phyloP scores from a whole-genome alignment of 2,888 invertebrate species.

The Phalangium opilio region DNA sequence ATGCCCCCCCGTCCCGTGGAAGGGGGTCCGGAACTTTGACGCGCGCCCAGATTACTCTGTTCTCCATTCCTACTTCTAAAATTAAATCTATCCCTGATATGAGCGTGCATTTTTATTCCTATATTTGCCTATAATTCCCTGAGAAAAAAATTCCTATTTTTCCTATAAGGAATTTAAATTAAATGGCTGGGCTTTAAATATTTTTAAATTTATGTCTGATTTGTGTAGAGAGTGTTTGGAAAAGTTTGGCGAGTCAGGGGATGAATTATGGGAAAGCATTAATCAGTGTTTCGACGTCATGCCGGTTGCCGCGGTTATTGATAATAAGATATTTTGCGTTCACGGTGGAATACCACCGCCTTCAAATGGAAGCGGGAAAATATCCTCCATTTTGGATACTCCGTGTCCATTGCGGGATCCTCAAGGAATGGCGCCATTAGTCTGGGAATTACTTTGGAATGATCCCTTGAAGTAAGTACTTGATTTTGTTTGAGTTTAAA shows the following conservation, averaged over 20 bases:
- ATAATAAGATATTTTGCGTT: conserved; percentile 52
- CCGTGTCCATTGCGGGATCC: conserved; percentile 48
- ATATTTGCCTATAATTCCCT: too few relatives aligned
- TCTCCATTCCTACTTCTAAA: too few relatives aligned
- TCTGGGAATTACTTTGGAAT: conserved; percentile 67
- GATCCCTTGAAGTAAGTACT: conserved; percentile 31
- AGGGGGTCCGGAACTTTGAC: too few relatives aligned
- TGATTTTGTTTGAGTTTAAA: too few relatives aligned
- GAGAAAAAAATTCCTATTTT: too few relatives aligned
- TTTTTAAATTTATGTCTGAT: not conserved
- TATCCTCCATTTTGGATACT: conserved; percentile 42
- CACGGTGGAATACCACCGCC: conserved; percentile 59
- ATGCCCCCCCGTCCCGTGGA: too few relatives aligned
- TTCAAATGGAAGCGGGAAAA: conserved; percentile 3
- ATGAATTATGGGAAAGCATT: conserved; percentile 49
- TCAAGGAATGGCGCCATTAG: conserved; percentile 49
- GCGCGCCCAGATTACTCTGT: too few relatives aligned
- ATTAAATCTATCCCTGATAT: too few relatives aligned
- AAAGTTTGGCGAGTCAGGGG: conserved; percentile 52
- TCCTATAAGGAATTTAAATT: conserved; percentile 3
- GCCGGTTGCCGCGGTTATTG: conserved; percentile 57
- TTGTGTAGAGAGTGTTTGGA: conserved; percentile 44
- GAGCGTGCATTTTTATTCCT: too few relatives aligned
- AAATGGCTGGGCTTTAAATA: not conserved
- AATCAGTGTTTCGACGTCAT: conserved; percentile 54